Conservation (phyloP, 2,113 vertebrate species). For the Progne subis region DNA sequence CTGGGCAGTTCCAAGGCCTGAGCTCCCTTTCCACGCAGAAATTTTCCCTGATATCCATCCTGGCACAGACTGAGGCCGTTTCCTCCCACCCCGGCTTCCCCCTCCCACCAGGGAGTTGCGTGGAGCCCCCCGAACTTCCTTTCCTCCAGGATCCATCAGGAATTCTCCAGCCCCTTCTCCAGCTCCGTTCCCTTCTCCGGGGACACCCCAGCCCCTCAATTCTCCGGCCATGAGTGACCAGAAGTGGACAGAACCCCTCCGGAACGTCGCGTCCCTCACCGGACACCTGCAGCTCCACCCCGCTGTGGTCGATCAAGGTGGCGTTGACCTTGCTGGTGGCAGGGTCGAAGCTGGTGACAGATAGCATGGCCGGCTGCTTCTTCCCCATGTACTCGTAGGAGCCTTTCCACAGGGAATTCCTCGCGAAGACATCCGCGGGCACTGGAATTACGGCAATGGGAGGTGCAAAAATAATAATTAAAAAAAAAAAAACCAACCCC, state of each 20-base stretch:
- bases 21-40: neutral
- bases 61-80: accelerated
- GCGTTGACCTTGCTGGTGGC: slow-evolving; percentile 88
- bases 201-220: neutral
- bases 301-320: slow-evolving; percentile 93
- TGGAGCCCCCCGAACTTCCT: neutral
- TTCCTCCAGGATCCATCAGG: neutral
- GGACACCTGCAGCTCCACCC: slow-evolving; percentile 89
- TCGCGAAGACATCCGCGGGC: slow-evolving; percentile 91
- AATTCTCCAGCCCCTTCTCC: neutral
- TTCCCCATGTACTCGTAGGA: slow-evolving; percentile 97
- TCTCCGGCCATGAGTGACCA: neutral
- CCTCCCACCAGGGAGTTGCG: neutral
- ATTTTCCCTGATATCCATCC: neutral
- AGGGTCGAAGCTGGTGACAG: slow-evolving; percentile 89
- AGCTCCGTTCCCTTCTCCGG: neutral
- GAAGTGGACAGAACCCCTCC: neutral
- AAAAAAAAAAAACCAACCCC: too few relatives aligned
- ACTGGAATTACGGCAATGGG: slow-evolving; percentile 71
- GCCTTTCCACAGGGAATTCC: slow-evolving; percentile 96
- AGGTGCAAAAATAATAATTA: neutral
- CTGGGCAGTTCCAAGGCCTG: neutral
- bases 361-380: slow-evolving; percentile 96
- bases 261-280: slow-evolving; percentile 71
- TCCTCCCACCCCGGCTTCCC: neutral